A percentile compares a stretch with the other conserved stretches of the same genome.
phyloP scores from a whole-genome alignment of 2,888 invertebrate species.

The Phasia obesa region DNA sequence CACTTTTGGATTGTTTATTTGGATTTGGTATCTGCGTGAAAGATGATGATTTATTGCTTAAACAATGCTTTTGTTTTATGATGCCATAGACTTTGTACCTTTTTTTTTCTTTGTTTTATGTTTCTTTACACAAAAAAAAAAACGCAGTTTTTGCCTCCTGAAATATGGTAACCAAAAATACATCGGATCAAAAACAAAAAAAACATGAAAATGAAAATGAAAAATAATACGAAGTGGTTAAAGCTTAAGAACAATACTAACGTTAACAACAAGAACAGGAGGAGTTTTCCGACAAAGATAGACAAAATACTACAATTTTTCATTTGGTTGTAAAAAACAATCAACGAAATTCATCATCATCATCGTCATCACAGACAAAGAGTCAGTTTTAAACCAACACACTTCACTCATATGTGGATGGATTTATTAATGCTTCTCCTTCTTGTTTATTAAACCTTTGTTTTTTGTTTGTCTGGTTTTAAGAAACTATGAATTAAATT shows the following conservation, averaged over 20 bases:
- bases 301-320: slow-evolving; percentile 56
- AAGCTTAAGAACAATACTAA: slow-evolving; percentile 25
- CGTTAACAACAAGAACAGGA: slow-evolving; percentile 26
- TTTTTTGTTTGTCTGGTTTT: neutral
- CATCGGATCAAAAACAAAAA: neutral
- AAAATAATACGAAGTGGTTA: slow-evolving; percentile 19
- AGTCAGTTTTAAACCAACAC: neutral
- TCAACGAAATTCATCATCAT: slow-evolving; percentile 33
- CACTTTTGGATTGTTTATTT: slow-evolving; percentile 34
- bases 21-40: slow-evolving; percentile 60
- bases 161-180: slow-evolving; percentile 5
- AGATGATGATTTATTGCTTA: slow-evolving; percentile 66
- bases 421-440: slow-evolving; percentile 43
- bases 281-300: slow-evolving; percentile 40
- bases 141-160: slow-evolving; percentile 36
- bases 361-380: slow-evolving; percentile 3
- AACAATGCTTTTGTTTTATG: slow-evolving; percentile 65
- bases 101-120: slow-evolving; percentile 21
- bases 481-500: slow-evolving; percentile 51
- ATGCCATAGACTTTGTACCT: slow-evolving; percentile 50
- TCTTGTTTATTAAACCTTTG: neutral
- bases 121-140: slow-evolving; percentile 21
- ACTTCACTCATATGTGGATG: slow-evolving; percentile 28
- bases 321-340: slow-evolving; percentile 45
- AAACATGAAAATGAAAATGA: no score